A percentile compares a stretch with the other conserved stretches of the same genome.
These are phyloP conservation scores for Ephydatia muelleri DNA, from an alignment of 37 sponge, comb jelly and placozoan genomes.

Conservation along the genomic window DNA sequence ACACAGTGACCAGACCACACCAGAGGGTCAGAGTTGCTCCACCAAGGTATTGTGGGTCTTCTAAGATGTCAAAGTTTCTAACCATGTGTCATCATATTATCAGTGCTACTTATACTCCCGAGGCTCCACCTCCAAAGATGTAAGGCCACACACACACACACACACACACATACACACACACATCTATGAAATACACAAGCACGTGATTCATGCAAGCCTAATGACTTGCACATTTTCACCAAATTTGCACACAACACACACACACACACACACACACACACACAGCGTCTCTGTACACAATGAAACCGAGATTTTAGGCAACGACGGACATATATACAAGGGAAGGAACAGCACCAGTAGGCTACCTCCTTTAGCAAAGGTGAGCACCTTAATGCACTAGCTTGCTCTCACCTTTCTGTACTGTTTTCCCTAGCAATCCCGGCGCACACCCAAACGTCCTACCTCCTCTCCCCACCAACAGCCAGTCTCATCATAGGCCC, in stretches of 20 bases:
- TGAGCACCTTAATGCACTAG: neutral
- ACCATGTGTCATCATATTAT: neutral
- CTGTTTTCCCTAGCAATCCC: neutral
- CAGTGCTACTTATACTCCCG: slow-evolving; percentile 21
- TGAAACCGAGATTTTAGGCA: slow-evolving; percentile 86
- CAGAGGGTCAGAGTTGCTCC: slow-evolving; percentile 72
- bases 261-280: no score
- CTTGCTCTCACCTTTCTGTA: no score
- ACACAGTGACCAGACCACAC: slow-evolving; percentile 80
- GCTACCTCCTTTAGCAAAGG: slow-evolving; percentile 31
- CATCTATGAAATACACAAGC: no score
- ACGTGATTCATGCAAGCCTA: no score
- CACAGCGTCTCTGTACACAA: slow-evolving; percentile 52
- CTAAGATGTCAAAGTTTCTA: no score
- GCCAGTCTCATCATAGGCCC: neutral
- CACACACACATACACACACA: neutral
- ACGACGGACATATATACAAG: slow-evolving; percentile 95
- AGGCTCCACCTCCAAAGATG: slow-evolving; percentile 10
- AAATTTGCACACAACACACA: no score
- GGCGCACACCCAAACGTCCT: neutral
- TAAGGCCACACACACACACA: neutral
- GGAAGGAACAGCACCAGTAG: slow-evolving; percentile 52
- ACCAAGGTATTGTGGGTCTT: slow-evolving; percentile 35
- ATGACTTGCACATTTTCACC: no score
- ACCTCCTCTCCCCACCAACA: slow-evolving; percentile 15